Evolutionary conservation across 2,113 vertebrate species (phyloP).

Genomic region (Leucopternis melanops): DNA sequence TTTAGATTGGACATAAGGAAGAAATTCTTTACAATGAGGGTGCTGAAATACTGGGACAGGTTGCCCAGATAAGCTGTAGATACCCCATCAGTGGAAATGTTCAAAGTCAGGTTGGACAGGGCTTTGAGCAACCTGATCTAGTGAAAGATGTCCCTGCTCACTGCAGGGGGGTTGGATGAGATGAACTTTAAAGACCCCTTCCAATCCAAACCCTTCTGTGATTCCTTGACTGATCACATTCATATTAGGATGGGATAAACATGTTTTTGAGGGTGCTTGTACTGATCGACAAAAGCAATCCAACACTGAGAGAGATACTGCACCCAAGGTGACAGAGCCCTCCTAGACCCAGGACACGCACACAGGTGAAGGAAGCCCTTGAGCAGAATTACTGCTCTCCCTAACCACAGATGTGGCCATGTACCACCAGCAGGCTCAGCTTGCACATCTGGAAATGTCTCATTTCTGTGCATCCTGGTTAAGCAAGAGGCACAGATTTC

Average conservation of each 20-base stretch:
- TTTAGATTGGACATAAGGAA: background rate
- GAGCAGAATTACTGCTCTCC: background rate
- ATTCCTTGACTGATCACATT: background rate
- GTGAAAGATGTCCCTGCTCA: background rate
- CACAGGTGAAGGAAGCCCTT: background rate
- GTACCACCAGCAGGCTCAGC: background rate
- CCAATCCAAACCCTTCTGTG: background rate
- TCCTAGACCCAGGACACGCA: background rate
- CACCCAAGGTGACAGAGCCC: background rate
- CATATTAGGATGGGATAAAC: background rate
- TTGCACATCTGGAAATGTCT: background rate
- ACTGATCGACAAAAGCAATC: background rate
- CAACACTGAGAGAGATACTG: fast-evolving
- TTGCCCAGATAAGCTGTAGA: background rate
- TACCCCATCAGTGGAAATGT: background rate
- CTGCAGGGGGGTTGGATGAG: fast-evolving
- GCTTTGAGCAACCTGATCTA: background rate
- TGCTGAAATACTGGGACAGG: background rate
- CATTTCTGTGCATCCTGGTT: background rate
- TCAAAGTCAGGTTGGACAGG: fast-evolving
- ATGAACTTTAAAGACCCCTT: background rate
- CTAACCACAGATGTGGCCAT: background rate
- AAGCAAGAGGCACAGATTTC: background rate
- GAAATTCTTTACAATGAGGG: background rate
- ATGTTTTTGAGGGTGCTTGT: background rate